phyloP scores from a whole-genome alignment of 2,797 vertebrate genomes.

The Carduelis carduelis region DNA sequence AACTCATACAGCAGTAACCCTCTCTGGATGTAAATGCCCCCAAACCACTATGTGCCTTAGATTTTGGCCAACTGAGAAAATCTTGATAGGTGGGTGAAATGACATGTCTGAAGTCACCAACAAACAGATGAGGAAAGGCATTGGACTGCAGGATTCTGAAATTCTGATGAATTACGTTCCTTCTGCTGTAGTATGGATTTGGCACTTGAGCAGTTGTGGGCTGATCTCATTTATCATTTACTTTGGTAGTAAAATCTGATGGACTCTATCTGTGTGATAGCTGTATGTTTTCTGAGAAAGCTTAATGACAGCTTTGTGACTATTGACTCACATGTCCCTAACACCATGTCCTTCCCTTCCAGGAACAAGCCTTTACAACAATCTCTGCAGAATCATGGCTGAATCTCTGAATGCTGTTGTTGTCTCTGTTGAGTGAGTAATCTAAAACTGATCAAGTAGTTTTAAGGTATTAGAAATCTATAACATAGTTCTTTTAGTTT shows the following conservation, averaged over 20 bases:
- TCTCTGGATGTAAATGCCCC: background rate
- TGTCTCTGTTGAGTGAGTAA: conserved; percentile 92
- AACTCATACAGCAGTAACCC: background rate
- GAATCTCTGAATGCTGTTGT: conserved; percentile 88
- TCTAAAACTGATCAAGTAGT: background rate
- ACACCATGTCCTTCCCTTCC: background rate
- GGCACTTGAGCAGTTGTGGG: background rate
- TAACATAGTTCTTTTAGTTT: background rate
- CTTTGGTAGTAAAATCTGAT: background rate
- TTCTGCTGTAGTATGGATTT: background rate
- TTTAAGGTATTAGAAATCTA: background rate
- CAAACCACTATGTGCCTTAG: background rate
- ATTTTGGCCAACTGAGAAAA: background rate
- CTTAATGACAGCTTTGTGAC: background rate
- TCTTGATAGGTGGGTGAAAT: background rate
- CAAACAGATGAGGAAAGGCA: background rate
- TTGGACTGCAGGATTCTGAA: background rate
- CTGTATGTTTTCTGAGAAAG: background rate
- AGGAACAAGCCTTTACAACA: conserved; percentile 84
- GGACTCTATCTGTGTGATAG: background rate
- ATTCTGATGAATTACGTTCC: background rate
- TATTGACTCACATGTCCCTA: background rate
- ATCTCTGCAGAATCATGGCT: conserved; percentile 78
- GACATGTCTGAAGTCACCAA: background rate
- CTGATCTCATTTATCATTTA: background rate